Evolutionary conservation across 2,888 invertebrate genomes (phyloP).

Genomic region (Acrobasis suavella): DNA sequence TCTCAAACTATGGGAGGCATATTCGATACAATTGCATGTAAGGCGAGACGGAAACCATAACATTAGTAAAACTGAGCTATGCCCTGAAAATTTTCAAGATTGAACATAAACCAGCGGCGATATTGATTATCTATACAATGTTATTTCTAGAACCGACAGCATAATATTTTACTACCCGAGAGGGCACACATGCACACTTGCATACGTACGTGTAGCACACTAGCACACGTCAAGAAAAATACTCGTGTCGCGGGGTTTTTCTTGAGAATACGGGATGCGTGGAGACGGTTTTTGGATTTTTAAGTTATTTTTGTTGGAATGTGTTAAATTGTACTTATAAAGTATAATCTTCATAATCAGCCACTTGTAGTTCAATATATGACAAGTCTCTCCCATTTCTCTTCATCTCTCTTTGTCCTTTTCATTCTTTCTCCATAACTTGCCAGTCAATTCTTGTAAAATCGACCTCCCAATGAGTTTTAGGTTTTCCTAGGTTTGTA

Average conservation of each 20-base stretch:
- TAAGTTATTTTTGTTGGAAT: not conserved
- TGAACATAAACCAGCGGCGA: conserved; percentile 66
- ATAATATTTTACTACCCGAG: conserved; percentile 82
- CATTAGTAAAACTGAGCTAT: conserved; percentile 20
- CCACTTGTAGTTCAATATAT: no score
- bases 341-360: no score
- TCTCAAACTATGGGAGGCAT: no score
- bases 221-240: conserved; percentile 70
- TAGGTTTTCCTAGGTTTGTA: no score
- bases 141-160: conserved; percentile 81
- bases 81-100: conserved; percentile 46
- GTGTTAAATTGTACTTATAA: conserved; percentile 5
- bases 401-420: no score
- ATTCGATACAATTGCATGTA: no score
- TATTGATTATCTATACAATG: conserved; percentile 83
- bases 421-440: no score
- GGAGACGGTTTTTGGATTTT: conserved; percentile 39
- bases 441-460: no score
- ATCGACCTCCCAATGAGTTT: no score
- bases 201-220: conserved; percentile 37
- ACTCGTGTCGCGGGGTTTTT: conserved; percentile 76
- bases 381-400: no score
- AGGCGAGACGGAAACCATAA: not conserved
- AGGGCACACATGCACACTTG: conserved; percentile 53
- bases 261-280: conserved; percentile 52